These are phyloP conservation scores for Athripsodes cinereus DNA, from an alignment of 2,888 invertebrate genomes.

Conservation along the genomic window DNA sequence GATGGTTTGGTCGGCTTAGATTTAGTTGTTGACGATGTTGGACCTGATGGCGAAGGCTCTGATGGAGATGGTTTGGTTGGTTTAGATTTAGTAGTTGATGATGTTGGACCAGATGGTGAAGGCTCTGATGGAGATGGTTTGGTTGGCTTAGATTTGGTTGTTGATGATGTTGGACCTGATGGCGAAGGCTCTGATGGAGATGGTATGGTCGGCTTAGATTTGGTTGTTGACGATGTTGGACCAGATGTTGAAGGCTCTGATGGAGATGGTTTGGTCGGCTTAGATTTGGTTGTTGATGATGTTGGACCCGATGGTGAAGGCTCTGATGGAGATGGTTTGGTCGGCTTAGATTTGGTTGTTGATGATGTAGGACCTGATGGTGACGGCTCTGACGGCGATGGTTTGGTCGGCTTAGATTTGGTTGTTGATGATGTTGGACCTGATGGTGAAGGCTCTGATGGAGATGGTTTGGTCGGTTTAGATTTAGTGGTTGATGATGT, in stretches of 20 bases:
- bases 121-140: slow-evolving; percentile 29
- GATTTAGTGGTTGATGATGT: not conserved
- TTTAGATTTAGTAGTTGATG: slow-evolving; percentile 9
- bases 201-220: not conserved
- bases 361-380: not conserved
- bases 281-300: no score
- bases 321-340: no score
- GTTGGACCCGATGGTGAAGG: not conserved
- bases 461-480: not conserved
- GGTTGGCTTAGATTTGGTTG: not conserved
- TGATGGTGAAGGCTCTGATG: slow-evolving; percentile 32
- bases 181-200: not conserved
- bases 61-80: not conserved
- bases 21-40: not conserved
- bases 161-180: not conserved
- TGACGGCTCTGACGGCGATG: not conserved
- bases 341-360: not conserved
- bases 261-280: not conserved
- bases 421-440: slow-evolving; percentile 5
- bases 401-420: not conserved
- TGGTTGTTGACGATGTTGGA: not conserved
- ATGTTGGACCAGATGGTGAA: slow-evolving; percentile 27
- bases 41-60: not conserved
- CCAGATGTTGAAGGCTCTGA: not conserved
- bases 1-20: not conserved